Percentiles rank a stretch among this genome's conserved stretches.
Evolutionary conservation across 1,140 invertebrate genomes (phyloP).

Genomic region (Panonychus citri): DNA sequence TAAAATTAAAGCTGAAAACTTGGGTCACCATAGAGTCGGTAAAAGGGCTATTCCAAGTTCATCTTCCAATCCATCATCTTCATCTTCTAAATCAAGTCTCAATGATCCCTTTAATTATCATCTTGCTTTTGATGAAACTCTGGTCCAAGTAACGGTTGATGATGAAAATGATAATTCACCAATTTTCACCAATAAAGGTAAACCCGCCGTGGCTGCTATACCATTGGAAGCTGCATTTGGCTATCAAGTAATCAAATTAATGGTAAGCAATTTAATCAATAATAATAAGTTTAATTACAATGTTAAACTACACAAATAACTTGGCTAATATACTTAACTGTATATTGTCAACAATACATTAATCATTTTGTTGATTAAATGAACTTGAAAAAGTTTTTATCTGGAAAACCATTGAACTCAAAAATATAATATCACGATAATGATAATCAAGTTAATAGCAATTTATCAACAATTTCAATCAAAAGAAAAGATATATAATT

Average conservation of each 20-base stretch:
- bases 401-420: too few relatives aligned
- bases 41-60: not conserved
- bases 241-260: constrained; percentile 39
- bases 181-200: constrained; percentile 35
- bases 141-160: constrained; percentile 42
- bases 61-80: not conserved
- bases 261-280: constrained; percentile 6
- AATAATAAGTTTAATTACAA: too few relatives aligned
- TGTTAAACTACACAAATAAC: too few relatives aligned
- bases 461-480: too few relatives aligned
- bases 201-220: constrained; percentile 49
- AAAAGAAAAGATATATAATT: too few relatives aligned
- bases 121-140: constrained; percentile 33
- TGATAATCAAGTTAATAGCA: too few relatives aligned
- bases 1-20: constrained; percentile 16
- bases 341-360: too few relatives aligned
- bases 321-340: too few relatives aligned
- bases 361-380: too few relatives aligned
- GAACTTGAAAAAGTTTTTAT: too few relatives aligned
- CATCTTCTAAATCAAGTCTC: not conserved
- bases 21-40: constrained; percentile 4
- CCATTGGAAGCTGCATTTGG: constrained; percentile 50
- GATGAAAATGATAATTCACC: constrained; percentile 62
- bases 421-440: too few relatives aligned
- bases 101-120: constrained; percentile 10